Conservation (phyloP, 1,140 invertebrate species). For the Vanessa atalanta region DNA sequence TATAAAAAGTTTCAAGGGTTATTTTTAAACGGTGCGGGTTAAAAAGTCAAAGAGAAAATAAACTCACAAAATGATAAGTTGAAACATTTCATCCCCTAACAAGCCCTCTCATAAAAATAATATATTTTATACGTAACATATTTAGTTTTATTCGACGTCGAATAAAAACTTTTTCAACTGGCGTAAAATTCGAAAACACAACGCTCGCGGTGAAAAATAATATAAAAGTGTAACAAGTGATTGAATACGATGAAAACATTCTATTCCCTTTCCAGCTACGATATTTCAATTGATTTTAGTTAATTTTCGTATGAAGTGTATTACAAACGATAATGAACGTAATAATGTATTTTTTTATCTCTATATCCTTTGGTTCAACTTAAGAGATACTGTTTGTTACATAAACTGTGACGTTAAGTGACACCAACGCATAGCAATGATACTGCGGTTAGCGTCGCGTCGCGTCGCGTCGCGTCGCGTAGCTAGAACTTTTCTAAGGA, state of each 20-base stretch:
- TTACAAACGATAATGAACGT: not conserved
- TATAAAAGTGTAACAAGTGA: slow-evolving; percentile 10
- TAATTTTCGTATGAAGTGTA: not conserved
- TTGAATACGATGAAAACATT: slow-evolving; percentile 20
- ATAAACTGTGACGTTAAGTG: too few relatives aligned
- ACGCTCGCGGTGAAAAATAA: not conserved
- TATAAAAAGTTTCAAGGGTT: slow-evolving; percentile 12
- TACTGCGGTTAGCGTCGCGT: too few relatives aligned
- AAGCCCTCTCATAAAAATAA: slow-evolving; percentile 11
- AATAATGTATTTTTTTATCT: not conserved
- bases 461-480: too few relatives aligned
- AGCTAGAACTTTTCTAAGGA: too few relatives aligned
- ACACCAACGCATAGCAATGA: too few relatives aligned
- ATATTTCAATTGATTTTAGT: slow-evolving; percentile 2
- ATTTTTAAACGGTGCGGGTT: slow-evolving; percentile 15
- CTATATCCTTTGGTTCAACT: too few relatives aligned
- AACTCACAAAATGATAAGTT: slow-evolving; percentile 10
- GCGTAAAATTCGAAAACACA: slow-evolving; percentile 10
- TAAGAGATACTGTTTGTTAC: too few relatives aligned
- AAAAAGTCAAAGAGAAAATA: slow-evolving; percentile 17
- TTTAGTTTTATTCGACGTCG: slow-evolving; percentile 7
- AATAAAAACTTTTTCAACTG: slow-evolving; percentile 13
- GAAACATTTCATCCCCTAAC: slow-evolving; percentile 9
- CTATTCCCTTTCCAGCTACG: not conserved
- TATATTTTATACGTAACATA: slow-evolving; percentile 14